Conservation (phyloP, 2,113 vertebrate genomes). For the Vimba vimba region DNA sequence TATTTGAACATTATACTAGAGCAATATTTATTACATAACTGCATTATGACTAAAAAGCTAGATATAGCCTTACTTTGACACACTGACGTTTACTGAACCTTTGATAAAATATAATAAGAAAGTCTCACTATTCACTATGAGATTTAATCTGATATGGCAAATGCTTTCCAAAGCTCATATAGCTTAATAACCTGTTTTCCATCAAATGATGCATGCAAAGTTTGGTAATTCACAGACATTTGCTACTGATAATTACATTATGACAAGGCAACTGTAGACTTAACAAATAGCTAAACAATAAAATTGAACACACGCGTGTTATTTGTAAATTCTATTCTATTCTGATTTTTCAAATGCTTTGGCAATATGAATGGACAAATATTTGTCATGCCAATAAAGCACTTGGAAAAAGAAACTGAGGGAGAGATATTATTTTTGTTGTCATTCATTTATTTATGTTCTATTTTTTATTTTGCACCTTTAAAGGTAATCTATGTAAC, state of each 20-base stretch:
- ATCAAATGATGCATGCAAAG: neutral
- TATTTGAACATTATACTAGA: slow-evolving; percentile 7
- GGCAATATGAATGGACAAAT: too few relatives aligned
- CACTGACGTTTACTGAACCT: neutral
- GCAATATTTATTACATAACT: neutral
- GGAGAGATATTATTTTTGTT: too few relatives aligned
- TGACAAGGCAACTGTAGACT: neutral
- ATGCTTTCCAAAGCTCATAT: neutral
- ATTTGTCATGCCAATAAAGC: too few relatives aligned
- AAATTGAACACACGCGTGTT: too few relatives aligned
- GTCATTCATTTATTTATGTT: too few relatives aligned
- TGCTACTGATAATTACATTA: neutral
- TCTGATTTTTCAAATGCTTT: neutral
- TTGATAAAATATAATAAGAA: slow-evolving; percentile 13
- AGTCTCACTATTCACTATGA: neutral
- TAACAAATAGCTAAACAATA: too few relatives aligned
- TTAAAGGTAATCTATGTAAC: too few relatives aligned
- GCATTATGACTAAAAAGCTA: neutral
- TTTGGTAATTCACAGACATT: neutral
- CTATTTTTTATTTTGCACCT: too few relatives aligned
- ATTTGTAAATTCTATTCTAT: too few relatives aligned
- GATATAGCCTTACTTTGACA: slow-evolving; percentile 23
- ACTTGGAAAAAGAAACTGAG: too few relatives aligned
- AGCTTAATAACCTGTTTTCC: neutral
- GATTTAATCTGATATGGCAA: neutral